Conservation (phyloP, 2,113 vertebrate species). For the rabbit (Oryctolagus cuniculus) region DNA sequence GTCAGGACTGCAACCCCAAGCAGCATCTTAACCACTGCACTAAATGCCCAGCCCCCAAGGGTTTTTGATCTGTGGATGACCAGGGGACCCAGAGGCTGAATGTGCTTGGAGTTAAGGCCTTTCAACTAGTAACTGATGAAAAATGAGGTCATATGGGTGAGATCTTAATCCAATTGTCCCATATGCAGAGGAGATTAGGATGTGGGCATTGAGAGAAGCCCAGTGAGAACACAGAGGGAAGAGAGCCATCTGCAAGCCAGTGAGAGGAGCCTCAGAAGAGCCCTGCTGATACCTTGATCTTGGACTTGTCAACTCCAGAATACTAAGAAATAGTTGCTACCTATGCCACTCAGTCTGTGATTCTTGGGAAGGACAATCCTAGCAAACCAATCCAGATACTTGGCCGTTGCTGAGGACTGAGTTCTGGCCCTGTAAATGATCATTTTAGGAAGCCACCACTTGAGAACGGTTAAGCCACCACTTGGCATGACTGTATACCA, state of each 20-base stretch:
- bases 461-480: no score
- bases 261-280: not conserved
- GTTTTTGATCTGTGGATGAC: not conserved
- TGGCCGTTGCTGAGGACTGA: not conserved
- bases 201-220: not conserved
- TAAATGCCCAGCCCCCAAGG: not conserved
- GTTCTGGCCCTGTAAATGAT: not conserved
- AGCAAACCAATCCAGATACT: accelerated
- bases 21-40: no score
- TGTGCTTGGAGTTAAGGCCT: not conserved
- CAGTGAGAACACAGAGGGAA: not conserved
- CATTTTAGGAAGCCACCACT: not conserved
- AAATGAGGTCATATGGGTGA: not conserved
- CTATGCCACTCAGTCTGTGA: not conserved
- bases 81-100: not conserved
- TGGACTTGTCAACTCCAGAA: not conserved
- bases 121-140: not conserved
- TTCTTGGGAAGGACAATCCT: not conserved
- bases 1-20: no score
- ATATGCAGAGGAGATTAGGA: not conserved
- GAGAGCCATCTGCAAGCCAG: not conserved
- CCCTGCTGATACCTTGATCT: not conserved
- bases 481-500: no score
- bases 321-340: not conserved
- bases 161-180: not conserved